Conservation (phyloP, 2,113 vertebrate species). For the Tauraco erythrolophus region DNA sequence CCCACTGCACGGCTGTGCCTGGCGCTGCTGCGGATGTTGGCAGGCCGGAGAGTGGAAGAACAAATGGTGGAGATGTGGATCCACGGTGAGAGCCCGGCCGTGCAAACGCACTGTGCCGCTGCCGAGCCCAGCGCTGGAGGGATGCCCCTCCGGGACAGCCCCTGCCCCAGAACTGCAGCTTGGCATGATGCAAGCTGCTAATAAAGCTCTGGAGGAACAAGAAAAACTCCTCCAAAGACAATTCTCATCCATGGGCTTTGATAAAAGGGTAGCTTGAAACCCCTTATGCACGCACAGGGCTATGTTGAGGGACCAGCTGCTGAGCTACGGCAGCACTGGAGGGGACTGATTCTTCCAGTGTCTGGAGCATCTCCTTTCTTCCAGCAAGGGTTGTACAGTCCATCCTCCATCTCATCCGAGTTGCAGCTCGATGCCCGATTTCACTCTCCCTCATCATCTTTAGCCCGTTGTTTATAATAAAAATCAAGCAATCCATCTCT, state of each 20-base stretch:
- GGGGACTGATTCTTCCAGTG: background rate
- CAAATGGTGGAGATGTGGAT: background rate
- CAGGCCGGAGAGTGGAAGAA: slow-evolving; percentile 21
- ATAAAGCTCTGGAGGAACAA: background rate
- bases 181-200: background rate
- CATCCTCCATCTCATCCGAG: background rate
- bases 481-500: slow-evolving; percentile 23
- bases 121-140: rapidly evolving
- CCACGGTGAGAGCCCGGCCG: rapidly evolving
- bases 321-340: background rate
- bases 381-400: background rate
- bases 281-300: rapidly evolving
- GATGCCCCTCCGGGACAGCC: background rate
- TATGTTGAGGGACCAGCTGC: rapidly evolving
- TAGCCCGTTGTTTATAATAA: slow-evolving; percentile 50
- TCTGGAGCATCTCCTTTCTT: background rate
- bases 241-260: background rate
- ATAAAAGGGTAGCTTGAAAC: background rate
- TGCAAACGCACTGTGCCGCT: background rate
- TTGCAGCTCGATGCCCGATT: background rate
- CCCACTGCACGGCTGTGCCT: background rate
- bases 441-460: slow-evolving; percentile 50
- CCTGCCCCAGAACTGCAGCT: background rate
- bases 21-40: background rate
- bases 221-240: background rate